Evolutionary conservation across 2,888 invertebrate genomes (phyloP).

Genomic region (Metacarcinus magister): DNA sequence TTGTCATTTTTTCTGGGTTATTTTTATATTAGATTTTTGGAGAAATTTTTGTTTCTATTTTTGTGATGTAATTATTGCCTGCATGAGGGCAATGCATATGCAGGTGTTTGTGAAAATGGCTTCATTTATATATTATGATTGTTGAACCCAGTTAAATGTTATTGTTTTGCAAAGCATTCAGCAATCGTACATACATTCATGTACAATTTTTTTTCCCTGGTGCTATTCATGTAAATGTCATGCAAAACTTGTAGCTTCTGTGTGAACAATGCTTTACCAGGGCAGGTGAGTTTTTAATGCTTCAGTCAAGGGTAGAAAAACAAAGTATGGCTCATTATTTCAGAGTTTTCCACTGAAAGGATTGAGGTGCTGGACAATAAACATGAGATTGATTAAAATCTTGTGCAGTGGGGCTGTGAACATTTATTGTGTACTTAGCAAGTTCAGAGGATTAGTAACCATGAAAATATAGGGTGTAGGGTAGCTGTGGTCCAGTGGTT

Average conservation of each 20-base stretch:
- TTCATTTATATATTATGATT: neutral
- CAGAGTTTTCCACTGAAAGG: neutral
- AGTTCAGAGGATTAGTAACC: neutral
- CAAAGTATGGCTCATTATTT: neutral
- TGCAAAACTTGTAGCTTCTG: neutral
- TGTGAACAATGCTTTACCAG: neutral
- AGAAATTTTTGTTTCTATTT: neutral
- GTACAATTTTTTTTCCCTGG: neutral
- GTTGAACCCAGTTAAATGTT: neutral
- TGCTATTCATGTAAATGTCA: constrained; percentile 19
- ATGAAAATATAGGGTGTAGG: neutral
- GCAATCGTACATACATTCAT: neutral
- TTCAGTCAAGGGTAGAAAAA: neutral
- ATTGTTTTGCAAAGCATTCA: neutral
- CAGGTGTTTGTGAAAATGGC: neutral
- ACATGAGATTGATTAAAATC: neutral
- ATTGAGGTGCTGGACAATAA: neutral
- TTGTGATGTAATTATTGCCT: neutral
- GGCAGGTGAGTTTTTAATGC: neutral
- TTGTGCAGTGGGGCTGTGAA: neutral
- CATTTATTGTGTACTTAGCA: neutral
- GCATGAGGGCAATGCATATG: neutral
- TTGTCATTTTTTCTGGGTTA: neutral
- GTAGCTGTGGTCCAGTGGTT: no score
- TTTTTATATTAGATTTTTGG: neutral